Percentiles rank a stretch among this genome's conserved stretches.
These are phyloP conservation scores for Potorous gilbertii DNA, from an alignment of 2,797 vertebrate species.

Conservation along the genomic window DNA sequence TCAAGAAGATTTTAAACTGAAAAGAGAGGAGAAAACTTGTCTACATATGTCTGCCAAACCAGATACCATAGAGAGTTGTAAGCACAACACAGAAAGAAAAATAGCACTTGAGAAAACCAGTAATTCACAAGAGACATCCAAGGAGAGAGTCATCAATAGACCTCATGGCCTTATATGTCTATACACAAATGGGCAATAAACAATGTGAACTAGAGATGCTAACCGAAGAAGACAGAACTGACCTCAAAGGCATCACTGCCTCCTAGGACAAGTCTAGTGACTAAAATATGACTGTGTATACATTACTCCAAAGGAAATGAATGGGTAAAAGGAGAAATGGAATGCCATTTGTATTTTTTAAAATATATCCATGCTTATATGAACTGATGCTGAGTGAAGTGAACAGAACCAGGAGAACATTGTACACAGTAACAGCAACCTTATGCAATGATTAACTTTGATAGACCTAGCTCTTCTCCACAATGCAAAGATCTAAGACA, in stretches of 20 bases:
- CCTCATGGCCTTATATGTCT: background rate
- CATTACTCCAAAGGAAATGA: background rate
- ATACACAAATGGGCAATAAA: background rate
- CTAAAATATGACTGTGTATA: background rate
- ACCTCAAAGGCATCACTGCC: background rate
- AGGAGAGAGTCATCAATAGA: background rate
- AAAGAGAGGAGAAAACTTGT: background rate
- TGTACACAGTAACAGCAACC: no score
- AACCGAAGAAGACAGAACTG: background rate
- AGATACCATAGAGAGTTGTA: constrained; percentile 3
- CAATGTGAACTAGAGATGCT: constrained; percentile 3
- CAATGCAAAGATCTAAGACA: no score
- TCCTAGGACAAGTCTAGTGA: background rate
- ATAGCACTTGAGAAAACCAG: background rate
- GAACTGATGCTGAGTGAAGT: no score
- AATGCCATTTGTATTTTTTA: background rate
- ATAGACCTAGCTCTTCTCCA: no score
- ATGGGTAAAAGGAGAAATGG: background rate
- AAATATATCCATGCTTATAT: background rate
- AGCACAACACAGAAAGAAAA: background rate
- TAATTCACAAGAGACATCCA: background rate
- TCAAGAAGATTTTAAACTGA: background rate
- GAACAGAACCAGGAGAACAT: no score
- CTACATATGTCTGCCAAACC: background rate
- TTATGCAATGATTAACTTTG: no score